Percentiles rank a stretch among this genome's conserved stretches.
Conservation (phyloP, 2,797 vertebrate genomes). For the Ctenopoma multispine region DNA sequence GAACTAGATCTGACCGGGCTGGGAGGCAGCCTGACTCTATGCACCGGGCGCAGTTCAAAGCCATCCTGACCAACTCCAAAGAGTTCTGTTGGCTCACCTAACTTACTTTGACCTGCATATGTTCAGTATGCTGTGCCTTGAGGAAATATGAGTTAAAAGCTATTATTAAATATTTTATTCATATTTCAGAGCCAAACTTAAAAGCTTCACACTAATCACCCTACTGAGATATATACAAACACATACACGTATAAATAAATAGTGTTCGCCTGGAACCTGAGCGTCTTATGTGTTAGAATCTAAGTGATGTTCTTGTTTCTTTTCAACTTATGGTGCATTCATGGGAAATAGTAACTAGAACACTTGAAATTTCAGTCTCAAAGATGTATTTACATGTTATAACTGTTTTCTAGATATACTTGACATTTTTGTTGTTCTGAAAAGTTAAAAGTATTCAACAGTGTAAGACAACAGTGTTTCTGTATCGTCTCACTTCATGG, state of each 20-base stretch:
- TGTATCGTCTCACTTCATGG: conserved; percentile 30
- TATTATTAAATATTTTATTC: conserved; percentile 36
- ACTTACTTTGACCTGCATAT: conserved; percentile 58
- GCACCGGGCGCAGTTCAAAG: conserved; percentile 55
- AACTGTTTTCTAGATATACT: conserved; percentile 41
- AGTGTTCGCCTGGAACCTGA: conserved; percentile 28
- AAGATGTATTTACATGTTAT: conserved; percentile 3
- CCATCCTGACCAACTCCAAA: conserved; percentile 58
- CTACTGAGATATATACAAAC: not conserved
- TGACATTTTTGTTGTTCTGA: conserved; percentile 33
- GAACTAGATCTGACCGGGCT: conserved; percentile 26
- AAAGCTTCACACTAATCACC: conserved; percentile 9
- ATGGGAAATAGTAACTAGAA: conserved; percentile 28
- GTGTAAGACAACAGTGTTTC: not conserved
- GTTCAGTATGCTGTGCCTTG: conserved; percentile 73
- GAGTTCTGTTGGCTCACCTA: conserved; percentile 53
- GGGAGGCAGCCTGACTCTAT: conserved; percentile 40
- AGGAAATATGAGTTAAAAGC: conserved; percentile 17
- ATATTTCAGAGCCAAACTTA: conserved; percentile 41
- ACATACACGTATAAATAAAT: conserved; percentile 4
- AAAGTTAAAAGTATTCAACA: conserved; percentile 5
- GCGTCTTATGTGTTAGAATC: conserved; percentile 27
- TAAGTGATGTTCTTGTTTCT: conserved; percentile 31
- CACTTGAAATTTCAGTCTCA: conserved; percentile 30
- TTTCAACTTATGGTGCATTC: conserved; percentile 20